Evolutionary conservation across 1,140 invertebrate genomes (phyloP), one percentile per base, ranked within the genome.

Genomic region (Nasonia vitripennis): DNA sequence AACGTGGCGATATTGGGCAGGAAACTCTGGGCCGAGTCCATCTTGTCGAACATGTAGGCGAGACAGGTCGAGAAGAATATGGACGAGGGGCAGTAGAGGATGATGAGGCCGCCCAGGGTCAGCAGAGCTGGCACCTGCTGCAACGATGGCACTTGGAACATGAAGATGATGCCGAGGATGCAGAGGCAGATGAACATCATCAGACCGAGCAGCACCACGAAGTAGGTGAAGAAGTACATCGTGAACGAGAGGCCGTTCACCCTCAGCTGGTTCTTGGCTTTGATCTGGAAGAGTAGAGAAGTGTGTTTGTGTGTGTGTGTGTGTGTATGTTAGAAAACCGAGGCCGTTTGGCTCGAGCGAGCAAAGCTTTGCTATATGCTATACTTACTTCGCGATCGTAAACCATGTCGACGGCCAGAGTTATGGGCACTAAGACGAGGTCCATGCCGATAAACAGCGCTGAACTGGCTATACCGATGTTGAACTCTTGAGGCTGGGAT

Each of bases 11-110:
- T 95, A 88, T 96, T 97, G 0, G 96, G 96, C 89, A 97, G 94
- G 85, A 97, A 95, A 34, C 95, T 96, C 86, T 97, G 96, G 1
- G 97, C 96, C 3, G 96, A 96, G 89, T 98, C 97, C 94, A 95
- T 95, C 89, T 96, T 96, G 88, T 97, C 95, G 90, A 98, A 98
- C 27, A 96, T 94, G 88, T 97, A 98, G 34, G 96, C 97, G 1
- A 96, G 91, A 88, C 95, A 95, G 0, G 97, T 96, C 55, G 95
- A 95, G 90, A 96, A 96, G 78, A 98, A 92, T 23, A 97, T 95
- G 70, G 95, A 96, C 14, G 96, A 94, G 23, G 96, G 96, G 86
- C 96, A 96, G 91, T 97, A 97, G 0, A 97, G 91, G 34, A 97
- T 89, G 7, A 97, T 93, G 1, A 98, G 93, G 45, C 95, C 90